Evolutionary conservation across 2,113 vertebrate genomes (phyloP), one percentile per base, ranked within the genome.

Genomic region (Rhadina sibilatrix): DNA sequence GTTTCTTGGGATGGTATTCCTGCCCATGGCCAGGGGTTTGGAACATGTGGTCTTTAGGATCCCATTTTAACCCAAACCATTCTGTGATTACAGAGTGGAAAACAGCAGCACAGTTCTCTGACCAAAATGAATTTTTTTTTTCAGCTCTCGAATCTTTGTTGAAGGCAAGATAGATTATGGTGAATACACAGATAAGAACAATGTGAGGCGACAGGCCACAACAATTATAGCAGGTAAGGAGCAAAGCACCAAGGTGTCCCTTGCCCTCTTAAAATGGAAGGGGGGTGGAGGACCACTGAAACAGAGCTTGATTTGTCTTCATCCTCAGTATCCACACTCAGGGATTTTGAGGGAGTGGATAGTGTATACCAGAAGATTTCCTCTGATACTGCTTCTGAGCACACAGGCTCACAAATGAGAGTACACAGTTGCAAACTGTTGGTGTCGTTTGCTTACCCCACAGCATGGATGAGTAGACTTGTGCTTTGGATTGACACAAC

Each of bases 81-180:
- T 37, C 14, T 46, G 1, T 11, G 10, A 63, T 37, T 49, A 15
- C 0, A 44, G 70, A 38, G 50, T 17, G 74, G 65, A 7, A 70
- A 91, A 46, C 5, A 38, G 24, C 27, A 11, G 42, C 59, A 27
- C n/a, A 47, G 44, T 78, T 90, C 70, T 86, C 40, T 90, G 59
- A 78, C 38, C 9, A 44, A 54, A 66, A 66, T 21, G 5, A 64
- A 42, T 74, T 40, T 0, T 5, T 42, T 46, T 74, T 89, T 71
- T 54, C 86, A 99, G 99, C 54, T 94, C 99, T 42, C 98, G 99
- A 70, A 78, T 99, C 69, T 98, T 98, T 1, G 98, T 99, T 44
- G 99, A 99, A 97, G 99, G 99, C 21, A 99, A 99, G 92, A 96
- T 99, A 76, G 99, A 99, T 95, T 99, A 99, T 24, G 99, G 99